Evolutionary conservation across 2,888 invertebrate species (phyloP).

Genomic region (Coronaproctus castanopsis): DNA sequence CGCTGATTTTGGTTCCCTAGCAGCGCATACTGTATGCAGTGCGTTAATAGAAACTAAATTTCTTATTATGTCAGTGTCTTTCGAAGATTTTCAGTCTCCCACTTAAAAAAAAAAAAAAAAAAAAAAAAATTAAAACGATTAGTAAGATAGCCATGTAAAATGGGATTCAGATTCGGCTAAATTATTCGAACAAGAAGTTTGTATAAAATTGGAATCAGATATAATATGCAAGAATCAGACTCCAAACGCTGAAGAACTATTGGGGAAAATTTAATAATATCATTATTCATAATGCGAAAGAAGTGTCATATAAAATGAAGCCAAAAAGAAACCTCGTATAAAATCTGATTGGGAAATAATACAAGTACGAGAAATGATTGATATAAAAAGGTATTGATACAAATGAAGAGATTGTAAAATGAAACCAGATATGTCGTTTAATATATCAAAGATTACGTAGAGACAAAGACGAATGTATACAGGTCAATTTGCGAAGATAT

Average conservation of each 20-base stretch:
- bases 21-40: too few species aligned
- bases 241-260: too few species aligned
- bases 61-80: too few species aligned
- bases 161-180: too few species aligned
- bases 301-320: background rate
- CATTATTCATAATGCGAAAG: background rate
- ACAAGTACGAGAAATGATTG: background rate
- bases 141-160: too few species aligned
- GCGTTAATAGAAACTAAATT: too few species aligned
- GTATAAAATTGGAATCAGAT: background rate
- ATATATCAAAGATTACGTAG: background rate
- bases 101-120: too few species aligned
- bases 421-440: background rate
- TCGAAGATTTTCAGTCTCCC: too few species aligned
- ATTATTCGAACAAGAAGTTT: background rate
- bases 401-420: background rate
- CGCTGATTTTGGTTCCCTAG: too few species aligned
- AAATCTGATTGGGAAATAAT: background rate
- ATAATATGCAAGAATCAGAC: background rate
- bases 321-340: background rate
- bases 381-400: background rate
- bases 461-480: background rate
- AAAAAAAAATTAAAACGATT: too few species aligned
- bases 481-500: background rate
- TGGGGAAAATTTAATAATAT: background rate